Conservation (phyloP, 2,888 invertebrate species). For the Drosophila subquinaria region DNA sequence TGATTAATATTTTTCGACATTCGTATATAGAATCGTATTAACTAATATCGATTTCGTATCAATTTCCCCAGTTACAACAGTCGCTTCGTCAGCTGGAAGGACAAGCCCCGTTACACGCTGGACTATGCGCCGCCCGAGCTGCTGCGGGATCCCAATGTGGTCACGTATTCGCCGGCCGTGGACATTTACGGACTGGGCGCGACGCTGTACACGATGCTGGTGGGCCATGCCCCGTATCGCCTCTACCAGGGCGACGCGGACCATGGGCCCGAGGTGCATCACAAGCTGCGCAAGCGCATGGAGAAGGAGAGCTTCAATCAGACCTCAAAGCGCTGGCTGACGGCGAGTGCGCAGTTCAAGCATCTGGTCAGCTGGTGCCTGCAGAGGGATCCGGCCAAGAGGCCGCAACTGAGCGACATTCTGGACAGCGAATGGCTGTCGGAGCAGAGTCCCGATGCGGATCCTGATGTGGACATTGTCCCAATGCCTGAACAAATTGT, state of each 20-base stretch:
- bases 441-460: not conserved
- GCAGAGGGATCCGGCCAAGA: slow-evolving; percentile 69
- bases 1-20: too few relatives aligned
- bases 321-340: slow-evolving; percentile 73
- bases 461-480: slow-evolving; percentile 51
- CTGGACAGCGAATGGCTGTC: slow-evolving; percentile 86
- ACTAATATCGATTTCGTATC: not conserved
- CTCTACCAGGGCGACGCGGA: slow-evolving; percentile 46
- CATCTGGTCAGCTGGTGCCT: slow-evolving; percentile 76
- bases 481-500: slow-evolving; percentile 37
- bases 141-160: slow-evolving; percentile 86
- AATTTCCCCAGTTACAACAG: slow-evolving; percentile 65
- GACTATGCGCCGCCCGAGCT: slow-evolving; percentile 98
- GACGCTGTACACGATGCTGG: slow-evolving; percentile 90
- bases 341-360: slow-evolving; percentile 67
- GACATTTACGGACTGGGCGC: slow-evolving; percentile 99
- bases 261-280: slow-evolving; percentile 48
- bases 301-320: slow-evolving; percentile 74
- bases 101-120: slow-evolving; percentile 94
- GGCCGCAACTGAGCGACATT: slow-evolving; percentile 76
- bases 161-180: slow-evolving; percentile 94
- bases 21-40: not conserved
- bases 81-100: slow-evolving; percentile 73
- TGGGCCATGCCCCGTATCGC: slow-evolving; percentile 94
- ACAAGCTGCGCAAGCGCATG: slow-evolving; percentile 75